A percentile compares a stretch with the other conserved stretches of the same genome.
Conservation (phyloP, 2,797 vertebrate genomes). For the Helicolenus hilgendorfi region DNA sequence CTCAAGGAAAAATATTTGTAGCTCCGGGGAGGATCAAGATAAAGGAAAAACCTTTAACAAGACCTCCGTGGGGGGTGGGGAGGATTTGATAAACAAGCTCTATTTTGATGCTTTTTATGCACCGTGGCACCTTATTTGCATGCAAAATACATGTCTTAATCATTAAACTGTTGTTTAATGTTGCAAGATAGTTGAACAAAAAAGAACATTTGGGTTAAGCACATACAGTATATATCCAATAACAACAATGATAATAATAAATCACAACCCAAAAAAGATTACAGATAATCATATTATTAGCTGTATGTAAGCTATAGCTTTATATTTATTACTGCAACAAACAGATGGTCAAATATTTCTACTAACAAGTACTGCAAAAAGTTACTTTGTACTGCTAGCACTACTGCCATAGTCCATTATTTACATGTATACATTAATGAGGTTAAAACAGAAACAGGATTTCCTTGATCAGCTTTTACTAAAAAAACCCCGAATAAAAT, state of each 20-base stretch:
- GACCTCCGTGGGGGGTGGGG: too few relatives aligned
- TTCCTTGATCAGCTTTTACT: conserved; percentile 26
- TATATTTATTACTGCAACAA: background rate
- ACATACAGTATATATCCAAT: too few relatives aligned
- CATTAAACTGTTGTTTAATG: too few relatives aligned
- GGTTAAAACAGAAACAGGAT: background rate
- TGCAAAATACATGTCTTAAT: too few relatives aligned
- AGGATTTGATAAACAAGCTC: too few relatives aligned
- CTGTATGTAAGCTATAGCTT: background rate
- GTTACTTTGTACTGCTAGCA: background rate
- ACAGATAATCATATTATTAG: background rate
- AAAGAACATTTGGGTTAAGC: too few relatives aligned
- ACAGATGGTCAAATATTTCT: background rate
- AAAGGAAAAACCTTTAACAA: too few relatives aligned
- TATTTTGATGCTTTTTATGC: too few relatives aligned
- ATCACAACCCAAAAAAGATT: too few relatives aligned
- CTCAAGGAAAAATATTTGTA: background rate
- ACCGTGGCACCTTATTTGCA: too few relatives aligned
- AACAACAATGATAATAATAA: too few relatives aligned
- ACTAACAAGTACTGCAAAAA: background rate
- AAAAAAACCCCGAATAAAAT: background rate
- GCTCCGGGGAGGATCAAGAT: background rate
- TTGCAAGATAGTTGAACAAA: too few relatives aligned
- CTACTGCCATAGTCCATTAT: background rate
- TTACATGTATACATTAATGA: background rate